Evolutionary conservation across 2,113 vertebrate genomes (phyloP).

Genomic region (Collichthys lucidus): DNA sequence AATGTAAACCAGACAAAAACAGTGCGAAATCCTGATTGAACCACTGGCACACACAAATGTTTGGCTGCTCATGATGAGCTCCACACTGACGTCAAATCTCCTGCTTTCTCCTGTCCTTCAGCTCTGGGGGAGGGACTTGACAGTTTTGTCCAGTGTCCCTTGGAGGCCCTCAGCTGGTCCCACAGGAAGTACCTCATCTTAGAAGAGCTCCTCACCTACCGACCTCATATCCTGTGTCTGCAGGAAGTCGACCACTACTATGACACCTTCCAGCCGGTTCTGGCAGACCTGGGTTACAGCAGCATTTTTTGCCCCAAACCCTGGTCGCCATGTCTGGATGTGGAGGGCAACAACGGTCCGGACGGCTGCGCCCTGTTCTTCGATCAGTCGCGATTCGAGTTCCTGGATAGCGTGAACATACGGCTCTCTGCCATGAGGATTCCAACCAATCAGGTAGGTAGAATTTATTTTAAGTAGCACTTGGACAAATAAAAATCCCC

Average conservation of each 20-base stretch:
- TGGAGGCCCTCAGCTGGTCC: constrained; percentile 94
- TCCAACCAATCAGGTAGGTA: constrained; percentile 91
- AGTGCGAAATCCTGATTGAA: not conserved
- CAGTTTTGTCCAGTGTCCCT: constrained; percentile 92
- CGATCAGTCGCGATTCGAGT: constrained; percentile 87
- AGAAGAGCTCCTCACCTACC: constrained; percentile 94
- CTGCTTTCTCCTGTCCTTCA: constrained; percentile 69
- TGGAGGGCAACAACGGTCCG: constrained; percentile 94
- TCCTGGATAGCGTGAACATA: constrained; percentile 85
- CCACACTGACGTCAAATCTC: not conserved
- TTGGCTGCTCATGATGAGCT: not conserved
- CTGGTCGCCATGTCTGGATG: constrained; percentile 92
- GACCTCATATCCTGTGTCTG: constrained; percentile 93
- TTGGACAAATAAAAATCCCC: accelerated
- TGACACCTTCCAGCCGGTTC: constrained; percentile 93
- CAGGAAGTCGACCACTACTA: constrained; percentile 98
- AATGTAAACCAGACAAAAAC: not conserved
- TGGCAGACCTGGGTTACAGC: constrained; percentile 91
- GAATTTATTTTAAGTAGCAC: not conserved
- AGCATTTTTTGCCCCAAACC: constrained; percentile 95
- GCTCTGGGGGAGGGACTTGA: constrained; percentile 97
- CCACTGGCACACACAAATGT: too few relatives aligned
- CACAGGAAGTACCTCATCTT: constrained; percentile 95
- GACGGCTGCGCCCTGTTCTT: constrained; percentile 97
- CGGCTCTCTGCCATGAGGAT: constrained; percentile 89